Conservation (phyloP, 2,113 vertebrate genomes). For the Cercocebus atys region DNA sequence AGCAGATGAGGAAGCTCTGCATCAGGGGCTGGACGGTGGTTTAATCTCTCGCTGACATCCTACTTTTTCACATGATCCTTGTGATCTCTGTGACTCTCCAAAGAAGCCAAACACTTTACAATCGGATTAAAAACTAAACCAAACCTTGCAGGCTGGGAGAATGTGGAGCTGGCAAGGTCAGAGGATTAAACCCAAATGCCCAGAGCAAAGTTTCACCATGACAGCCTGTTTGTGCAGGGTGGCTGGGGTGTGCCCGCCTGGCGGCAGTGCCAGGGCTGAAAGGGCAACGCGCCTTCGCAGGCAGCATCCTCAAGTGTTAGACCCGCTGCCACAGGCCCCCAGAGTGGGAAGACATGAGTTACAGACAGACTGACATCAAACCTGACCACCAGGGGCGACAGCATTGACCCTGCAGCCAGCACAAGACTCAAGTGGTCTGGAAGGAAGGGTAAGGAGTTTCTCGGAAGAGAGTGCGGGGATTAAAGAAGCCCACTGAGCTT, state of each 20-base stretch:
- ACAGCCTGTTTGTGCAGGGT: background rate
- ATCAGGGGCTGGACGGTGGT: too few relatives aligned
- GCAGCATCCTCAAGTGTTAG: background rate
- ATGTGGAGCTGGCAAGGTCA: background rate
- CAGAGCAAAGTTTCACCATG: background rate
- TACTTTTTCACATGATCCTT: background rate
- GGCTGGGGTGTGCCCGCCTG: background rate
- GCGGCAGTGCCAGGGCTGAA: background rate
- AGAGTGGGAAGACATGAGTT: accelerated
- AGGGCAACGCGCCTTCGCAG: accelerated
- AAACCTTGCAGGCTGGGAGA: background rate
- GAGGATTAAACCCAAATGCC: background rate
- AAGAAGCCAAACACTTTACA: background rate
- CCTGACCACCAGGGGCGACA: background rate
- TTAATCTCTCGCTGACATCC: background rate
- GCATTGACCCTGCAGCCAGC: background rate
- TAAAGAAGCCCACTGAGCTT: background rate
- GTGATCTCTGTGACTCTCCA: background rate
- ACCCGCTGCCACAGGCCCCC: background rate
- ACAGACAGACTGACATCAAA: background rate
- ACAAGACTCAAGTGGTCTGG: background rate
- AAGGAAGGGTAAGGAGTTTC: background rate
- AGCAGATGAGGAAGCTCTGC: background rate
- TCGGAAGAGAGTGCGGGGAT: too few relatives aligned
- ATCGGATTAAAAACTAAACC: background rate